phyloP scores from a whole-genome alignment of 1,140 invertebrate genomes.

The Polyergus mexicanus region DNA sequence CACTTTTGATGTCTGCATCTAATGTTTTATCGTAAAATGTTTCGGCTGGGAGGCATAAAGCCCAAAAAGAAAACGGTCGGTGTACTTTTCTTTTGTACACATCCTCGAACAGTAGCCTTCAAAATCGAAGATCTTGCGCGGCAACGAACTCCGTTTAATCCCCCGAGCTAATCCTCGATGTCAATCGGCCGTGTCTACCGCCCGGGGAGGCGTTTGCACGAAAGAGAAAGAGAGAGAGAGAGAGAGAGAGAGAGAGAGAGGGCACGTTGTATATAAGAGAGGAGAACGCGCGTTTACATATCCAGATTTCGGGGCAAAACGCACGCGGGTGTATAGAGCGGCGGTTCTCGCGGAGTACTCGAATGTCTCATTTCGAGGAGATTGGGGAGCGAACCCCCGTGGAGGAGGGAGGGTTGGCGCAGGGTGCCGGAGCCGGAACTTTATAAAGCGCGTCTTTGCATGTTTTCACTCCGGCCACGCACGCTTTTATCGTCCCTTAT shows the following conservation, averaged over 20 bases:
- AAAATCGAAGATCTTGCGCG: neutral
- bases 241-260: neutral
- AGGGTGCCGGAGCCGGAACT: constrained; percentile 32
- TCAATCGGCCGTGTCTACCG: constrained; percentile 39
- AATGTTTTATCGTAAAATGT: too few relatives aligned
- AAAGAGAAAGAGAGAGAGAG: neutral
- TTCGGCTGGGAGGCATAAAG: too few relatives aligned
- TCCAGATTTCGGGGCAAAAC: constrained; percentile 35
- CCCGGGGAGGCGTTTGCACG: neutral
- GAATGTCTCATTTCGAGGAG: constrained; percentile 59
- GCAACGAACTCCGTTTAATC: constrained; percentile 43
- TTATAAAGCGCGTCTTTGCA: constrained; percentile 57
- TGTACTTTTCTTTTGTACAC: neutral
- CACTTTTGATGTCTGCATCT: too few relatives aligned
- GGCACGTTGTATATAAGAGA: neutral
- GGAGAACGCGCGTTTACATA: constrained; percentile 7
- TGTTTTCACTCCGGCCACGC: constrained; percentile 50
- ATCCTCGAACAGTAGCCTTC: neutral
- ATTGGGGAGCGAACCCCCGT: too few relatives aligned
- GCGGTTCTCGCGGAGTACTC: constrained; percentile 35
- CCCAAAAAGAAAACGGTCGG: too few relatives aligned
- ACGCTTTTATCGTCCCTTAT: constrained; percentile 67
- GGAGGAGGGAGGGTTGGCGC: too few relatives aligned
- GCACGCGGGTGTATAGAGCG: constrained; percentile 22
- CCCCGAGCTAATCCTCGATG: constrained; percentile 44